Conservation (phyloP, 2,113 vertebrate species). For the Platysternon megacephalum region DNA sequence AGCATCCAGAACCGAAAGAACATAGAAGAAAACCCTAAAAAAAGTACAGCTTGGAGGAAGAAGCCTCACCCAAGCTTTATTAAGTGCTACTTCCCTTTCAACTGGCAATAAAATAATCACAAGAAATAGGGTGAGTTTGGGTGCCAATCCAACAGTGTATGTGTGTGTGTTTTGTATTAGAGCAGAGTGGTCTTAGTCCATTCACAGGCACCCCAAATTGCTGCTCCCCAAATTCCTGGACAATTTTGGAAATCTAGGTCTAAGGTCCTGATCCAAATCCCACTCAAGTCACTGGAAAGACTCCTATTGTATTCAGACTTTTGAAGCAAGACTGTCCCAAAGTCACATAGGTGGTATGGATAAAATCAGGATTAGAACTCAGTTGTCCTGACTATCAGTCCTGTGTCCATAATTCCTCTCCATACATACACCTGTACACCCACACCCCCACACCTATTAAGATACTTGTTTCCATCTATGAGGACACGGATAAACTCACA, state of each 20-base stretch:
- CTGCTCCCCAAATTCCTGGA: background rate
- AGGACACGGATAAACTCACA: background rate
- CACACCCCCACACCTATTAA: background rate
- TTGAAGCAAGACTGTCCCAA: background rate
- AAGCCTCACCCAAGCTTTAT: background rate
- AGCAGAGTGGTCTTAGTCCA: background rate
- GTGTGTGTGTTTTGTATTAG: rapidly evolving
- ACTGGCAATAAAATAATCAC: background rate
- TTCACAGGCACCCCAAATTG: background rate
- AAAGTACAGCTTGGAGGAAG: background rate
- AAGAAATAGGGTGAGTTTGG: background rate
- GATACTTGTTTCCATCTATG: background rate
- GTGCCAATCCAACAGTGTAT: background rate
- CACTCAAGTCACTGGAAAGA: background rate
- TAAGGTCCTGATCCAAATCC: background rate
- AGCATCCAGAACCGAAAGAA: background rate
- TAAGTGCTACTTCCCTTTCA: background rate
- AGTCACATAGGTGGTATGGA: background rate
- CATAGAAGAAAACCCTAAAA: background rate
- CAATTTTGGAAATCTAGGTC: background rate
- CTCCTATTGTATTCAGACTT: background rate
- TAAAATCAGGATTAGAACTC: background rate
- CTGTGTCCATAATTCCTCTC: background rate
- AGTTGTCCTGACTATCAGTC: background rate
- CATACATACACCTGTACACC: background rate